Base-by-base conservation (phyloP, 2,797 vertebrate genomes). In the Sardinella longiceps region DNA sequence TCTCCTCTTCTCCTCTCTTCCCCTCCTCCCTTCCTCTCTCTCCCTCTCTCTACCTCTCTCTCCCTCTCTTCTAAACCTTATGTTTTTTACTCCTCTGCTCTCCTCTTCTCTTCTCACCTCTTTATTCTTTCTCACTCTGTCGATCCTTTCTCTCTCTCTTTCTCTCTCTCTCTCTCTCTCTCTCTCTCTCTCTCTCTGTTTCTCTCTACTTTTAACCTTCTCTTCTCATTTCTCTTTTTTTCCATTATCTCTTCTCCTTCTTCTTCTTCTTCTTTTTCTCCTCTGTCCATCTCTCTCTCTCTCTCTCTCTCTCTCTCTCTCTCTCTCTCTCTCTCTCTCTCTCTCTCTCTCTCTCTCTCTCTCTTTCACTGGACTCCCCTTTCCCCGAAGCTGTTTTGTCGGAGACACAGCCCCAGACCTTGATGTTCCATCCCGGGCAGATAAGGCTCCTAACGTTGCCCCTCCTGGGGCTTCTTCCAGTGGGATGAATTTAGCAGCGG, bases 401-500 rank as follows among this genome's bases (percentile, higher is more conserved):
- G 84, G 84, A 86, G 84, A 81, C 50, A 74, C 86, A 60, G 86
- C 30, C 87, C 90, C 87, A 83, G 87, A 45, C 87, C 89, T 90
- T 94, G 94, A 92, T 95, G 92, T 94, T 89, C 91, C 94, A 93
- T 94, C 93, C 92, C 93, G 93, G 94, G 90, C 91, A 90, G 94
- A 96, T 95, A 95, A 95, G 92, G 88, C 87, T 93, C 91, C 93
- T 92, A 93, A 87, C 84, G 82, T 84, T 82, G 86, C 87, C 87
- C 90, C 89, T 84, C 74, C 84, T 82, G 86, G 85, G 85, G 86
- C 77, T 87, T 84, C 81, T 25, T 89, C 87, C 82, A 70, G 81
- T 80, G 86, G 83, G 87, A 86, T 82, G 85, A 66, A 37, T 81
- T 84, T 81, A 82, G 18, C 80, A 81, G 80, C 60, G 60, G 25